These are phyloP conservation scores for Archaeoteleia sp. DNA, from an alignment of 2,888 invertebrate genomes.

Conservation along the genomic window DNA sequence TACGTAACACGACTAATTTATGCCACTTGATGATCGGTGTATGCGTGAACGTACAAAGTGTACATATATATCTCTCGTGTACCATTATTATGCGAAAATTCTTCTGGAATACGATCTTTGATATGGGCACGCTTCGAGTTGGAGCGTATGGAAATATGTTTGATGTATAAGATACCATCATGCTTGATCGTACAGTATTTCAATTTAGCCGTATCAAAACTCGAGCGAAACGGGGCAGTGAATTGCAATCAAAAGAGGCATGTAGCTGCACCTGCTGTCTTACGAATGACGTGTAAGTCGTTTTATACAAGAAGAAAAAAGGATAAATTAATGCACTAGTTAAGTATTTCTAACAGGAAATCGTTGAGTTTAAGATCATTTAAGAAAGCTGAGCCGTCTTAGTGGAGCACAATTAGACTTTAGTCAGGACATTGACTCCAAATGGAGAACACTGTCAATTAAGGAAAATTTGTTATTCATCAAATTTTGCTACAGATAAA, in stretches of 20 bases:
- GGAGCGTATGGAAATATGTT: slow-evolving; percentile 6
- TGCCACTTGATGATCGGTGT: slow-evolving; percentile 16
- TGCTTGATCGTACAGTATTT: slow-evolving; percentile 11
- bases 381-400: too few species aligned
- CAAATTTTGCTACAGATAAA: too few species aligned
- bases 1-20: slow-evolving; percentile 32
- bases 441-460: too few species aligned
- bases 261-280: slow-evolving; percentile 1
- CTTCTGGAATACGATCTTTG: slow-evolving; percentile 16
- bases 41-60: neutral
- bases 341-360: too few species aligned
- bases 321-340: too few species aligned
- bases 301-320: too few species aligned
- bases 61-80: neutral
- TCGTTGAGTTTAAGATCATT: too few species aligned
- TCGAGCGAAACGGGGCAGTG: slow-evolving; percentile 1
- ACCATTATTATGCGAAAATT: slow-evolving; percentile 4
- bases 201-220: slow-evolving; percentile 6
- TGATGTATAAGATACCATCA: slow-evolving; percentile 13
- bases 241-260: slow-evolving; percentile 7
- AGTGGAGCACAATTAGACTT: too few species aligned
- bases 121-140: slow-evolving; percentile 13
- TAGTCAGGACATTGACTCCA: too few species aligned
- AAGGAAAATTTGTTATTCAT: too few species aligned
- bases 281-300: neutral